Evolutionary conservation across 2,888 invertebrate genomes (phyloP), one percentile per base, ranked within the genome.

Genomic region (Acleris literana): DNA sequence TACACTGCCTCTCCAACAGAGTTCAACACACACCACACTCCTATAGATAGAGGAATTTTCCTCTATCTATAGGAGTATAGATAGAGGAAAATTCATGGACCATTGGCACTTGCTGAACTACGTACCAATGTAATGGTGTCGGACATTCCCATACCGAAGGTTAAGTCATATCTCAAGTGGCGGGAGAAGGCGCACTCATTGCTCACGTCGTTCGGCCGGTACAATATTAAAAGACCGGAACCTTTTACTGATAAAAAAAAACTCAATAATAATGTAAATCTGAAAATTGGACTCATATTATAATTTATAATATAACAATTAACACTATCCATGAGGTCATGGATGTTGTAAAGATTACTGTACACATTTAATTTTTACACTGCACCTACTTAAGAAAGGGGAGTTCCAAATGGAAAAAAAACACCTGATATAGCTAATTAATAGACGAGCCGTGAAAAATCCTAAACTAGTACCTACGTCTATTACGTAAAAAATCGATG

Each of bases 131-230:
- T 89, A 13, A 86, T 80, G 4, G 91, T 92, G 69, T 92, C 92
- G 0, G 92, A 88, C 88, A 91, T 87, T 1, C 91, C 91, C 88
- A 89, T 90, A 1, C 91, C 92, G 59, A 78, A 90, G 1, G 91
- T 86, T 29, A 91, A 64, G 60, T 92, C 91, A 69, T 80, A 91
- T 44, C 87, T 76, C 18, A 92, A 65, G 0, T 78, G 72, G 7
- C 77, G 75, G 0, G 90, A 90, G 63, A 81, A 77, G 0, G 84
- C 82, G 57, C 92, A 91, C 0, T 83, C 84, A 17, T 74, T 76
- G 59, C 81, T 90, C 11, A 90, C 74, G 55, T 92, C 92, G 4
- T 71, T 71, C 0, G 92, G 92, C 1, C 84, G 78, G 68, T 92
- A 86, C 2, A 90, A 72, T 13, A 91, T 72, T 49, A 90, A 66